These are phyloP conservation scores for Pedionomus torquatus DNA, from an alignment of 2,113 vertebrate genomes.

Conservation along the genomic window DNA sequence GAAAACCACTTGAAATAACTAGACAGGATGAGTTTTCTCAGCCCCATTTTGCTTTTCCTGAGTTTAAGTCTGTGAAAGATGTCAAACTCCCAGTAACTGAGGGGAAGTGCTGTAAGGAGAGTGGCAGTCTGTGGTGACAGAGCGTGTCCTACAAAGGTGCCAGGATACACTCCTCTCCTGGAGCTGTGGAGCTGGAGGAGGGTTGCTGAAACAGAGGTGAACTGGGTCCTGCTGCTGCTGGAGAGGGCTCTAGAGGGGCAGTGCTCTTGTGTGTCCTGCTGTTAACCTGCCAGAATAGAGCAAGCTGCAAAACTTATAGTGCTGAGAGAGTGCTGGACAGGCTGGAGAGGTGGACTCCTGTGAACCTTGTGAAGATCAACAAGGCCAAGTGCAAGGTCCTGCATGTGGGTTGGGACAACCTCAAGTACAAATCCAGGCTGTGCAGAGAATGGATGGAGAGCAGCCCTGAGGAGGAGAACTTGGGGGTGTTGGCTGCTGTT, in stretches of 20 bases:
- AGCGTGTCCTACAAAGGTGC: accelerated
- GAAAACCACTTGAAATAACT: background rate
- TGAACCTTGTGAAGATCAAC: background rate
- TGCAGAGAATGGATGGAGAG: background rate
- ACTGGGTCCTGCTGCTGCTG: background rate
- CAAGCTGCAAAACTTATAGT: accelerated
- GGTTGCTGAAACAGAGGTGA: background rate
- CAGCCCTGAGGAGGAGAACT: background rate
- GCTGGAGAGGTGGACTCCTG: background rate
- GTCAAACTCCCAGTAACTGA: background rate
- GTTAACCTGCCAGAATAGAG: background rate
- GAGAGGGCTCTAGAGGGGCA: background rate
- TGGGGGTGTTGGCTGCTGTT: background rate
- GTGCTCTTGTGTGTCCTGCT: accelerated
- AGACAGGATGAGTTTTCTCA: background rate
- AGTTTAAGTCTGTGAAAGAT: background rate
- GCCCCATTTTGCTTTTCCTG: background rate
- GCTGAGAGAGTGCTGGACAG: background rate
- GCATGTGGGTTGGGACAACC: background rate
- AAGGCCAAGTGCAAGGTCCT: background rate
- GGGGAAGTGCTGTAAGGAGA: background rate
- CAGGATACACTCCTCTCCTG: no score
- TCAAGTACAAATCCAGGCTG: background rate
- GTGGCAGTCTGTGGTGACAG: background rate
- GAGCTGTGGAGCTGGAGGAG: accelerated